These are phyloP conservation scores for Nasonia giraulti DNA, from an alignment of 1,140 invertebrate species.

Conservation along the genomic window DNA sequence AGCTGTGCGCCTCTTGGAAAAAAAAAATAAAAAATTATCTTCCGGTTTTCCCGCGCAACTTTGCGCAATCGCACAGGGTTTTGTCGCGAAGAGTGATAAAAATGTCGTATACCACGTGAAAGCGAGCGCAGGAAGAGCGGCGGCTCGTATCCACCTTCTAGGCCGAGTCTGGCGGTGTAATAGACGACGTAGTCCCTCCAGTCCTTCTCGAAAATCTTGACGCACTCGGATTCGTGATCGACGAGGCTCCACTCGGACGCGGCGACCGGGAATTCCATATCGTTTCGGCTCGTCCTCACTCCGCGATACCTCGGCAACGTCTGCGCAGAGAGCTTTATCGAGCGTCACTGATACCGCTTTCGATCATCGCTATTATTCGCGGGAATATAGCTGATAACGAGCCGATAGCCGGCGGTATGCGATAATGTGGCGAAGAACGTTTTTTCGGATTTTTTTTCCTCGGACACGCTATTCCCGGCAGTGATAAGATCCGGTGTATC, in stretches of 20 bases:
- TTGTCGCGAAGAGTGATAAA: not conserved
- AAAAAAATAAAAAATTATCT: too few species aligned
- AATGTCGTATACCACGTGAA: constrained; percentile 30
- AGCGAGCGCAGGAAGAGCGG: constrained; percentile 11
- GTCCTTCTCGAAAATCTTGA: constrained; percentile 69
- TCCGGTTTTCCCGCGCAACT: too few species aligned
- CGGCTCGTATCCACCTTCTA: not conserved
- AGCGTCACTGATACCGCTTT: not conserved
- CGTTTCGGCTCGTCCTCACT: constrained; percentile 26
- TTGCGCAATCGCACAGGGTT: not conserved
- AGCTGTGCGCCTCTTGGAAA: too few species aligned
- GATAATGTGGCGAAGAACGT: too few species aligned
- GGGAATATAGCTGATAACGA: not conserved
- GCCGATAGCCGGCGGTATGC: too few species aligned
- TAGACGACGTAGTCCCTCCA: constrained; percentile 70
- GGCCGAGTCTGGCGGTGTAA: constrained; percentile 59
- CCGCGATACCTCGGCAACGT: not conserved
- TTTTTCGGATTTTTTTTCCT: too few species aligned
- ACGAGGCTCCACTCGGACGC: constrained; percentile 49
- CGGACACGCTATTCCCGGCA: too few species aligned
- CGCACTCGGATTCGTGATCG: constrained; percentile 66
- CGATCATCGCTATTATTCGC: not conserved
- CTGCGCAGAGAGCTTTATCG: not conserved
- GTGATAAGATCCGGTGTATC: too few species aligned
- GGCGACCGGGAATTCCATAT: constrained; percentile 42